Evolutionary conservation across 2,113 vertebrate genomes (phyloP), one percentile per base, ranked within the genome.

Genomic region (Elephas maximus): DNA sequence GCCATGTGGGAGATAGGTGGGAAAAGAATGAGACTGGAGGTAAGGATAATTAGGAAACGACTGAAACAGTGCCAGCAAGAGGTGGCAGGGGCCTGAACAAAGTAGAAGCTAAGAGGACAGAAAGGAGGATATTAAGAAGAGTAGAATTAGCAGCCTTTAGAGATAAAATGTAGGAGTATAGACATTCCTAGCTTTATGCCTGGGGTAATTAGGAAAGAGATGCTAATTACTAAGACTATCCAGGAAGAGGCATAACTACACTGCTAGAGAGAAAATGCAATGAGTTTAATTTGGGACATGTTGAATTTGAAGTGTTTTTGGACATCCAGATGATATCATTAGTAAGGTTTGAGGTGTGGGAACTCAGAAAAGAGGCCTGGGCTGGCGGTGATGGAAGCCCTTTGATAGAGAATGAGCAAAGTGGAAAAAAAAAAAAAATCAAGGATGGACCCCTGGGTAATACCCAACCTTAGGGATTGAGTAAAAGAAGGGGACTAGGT

Each of bases 301-400:
- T 5, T 93, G 73, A 77, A 23, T 92, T 73, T 81, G 8, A 93
- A 14, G 48, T 78, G 5, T 60, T 69, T 85, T 80, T 63, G 74
- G 76, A 79, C 15, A 97, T n/a, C n/a, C 2, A 77, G n/a, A 93
- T 87, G 81, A 67, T 65, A 96, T 77, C 41, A 53, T 62, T 78
- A 91, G 90, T 91, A 81, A n/a, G 33, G 81, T 44, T 51, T 95
- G 57, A 78, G 28, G 24, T 84, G 77, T 90, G 71, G 45, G 77
- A 81, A 71, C 30, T 87, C 73, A 80, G 71, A 9, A 78, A 67
- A 95, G 53, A 76, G 76, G 41, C 91, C 21, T 89, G 37, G 45
- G 23, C 53, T 85, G 11, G 24, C 74, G 20, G 85, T 63, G 51
- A 79, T 57, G 53, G 53, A 57, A 57, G 53, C 51, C 51, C 8